These are phyloP conservation scores for Pollenia angustigena DNA, from an alignment of 2,888 invertebrate species.

Conservation along the genomic window DNA sequence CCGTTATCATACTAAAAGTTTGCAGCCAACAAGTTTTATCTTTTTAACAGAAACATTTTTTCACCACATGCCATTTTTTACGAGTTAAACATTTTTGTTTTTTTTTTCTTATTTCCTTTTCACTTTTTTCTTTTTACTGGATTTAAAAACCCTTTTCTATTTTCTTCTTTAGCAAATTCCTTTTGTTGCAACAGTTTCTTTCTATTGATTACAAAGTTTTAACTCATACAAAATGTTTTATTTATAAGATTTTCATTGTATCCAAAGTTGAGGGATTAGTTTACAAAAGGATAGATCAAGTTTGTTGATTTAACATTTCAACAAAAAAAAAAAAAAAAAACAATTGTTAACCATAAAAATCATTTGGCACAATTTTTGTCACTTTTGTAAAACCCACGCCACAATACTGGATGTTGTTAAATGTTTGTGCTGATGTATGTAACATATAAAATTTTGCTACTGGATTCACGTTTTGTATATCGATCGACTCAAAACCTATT, in stretches of 20 bases:
- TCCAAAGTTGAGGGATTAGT: too few species aligned
- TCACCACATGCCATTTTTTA: not conserved
- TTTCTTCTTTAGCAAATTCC: not conserved
- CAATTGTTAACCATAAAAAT: not conserved
- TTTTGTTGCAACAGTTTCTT: slow-evolving; percentile 6
- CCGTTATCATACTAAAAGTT: slow-evolving; percentile 43
- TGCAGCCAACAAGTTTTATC: slow-evolving; percentile 24
- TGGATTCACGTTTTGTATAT: too few species aligned
- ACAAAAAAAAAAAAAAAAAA: not conserved
- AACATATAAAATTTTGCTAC: too few species aligned
- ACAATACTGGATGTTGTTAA: too few species aligned
- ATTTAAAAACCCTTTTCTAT: not conserved
- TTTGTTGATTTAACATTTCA: slow-evolving; percentile 18
- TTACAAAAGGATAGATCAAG: slow-evolving; percentile 4
- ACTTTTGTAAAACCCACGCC: not conserved
- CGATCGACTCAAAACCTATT: too few species aligned
- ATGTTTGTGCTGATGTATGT: too few species aligned
- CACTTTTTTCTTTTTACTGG: not conserved
- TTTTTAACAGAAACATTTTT: slow-evolving; percentile 22
- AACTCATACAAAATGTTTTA: not conserved
- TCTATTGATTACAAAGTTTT: slow-evolving; percentile 42
- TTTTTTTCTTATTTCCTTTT: not conserved
- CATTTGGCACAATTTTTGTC: not conserved
- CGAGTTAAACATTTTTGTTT: not conserved
- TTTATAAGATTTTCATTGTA: slow-evolving; percentile 2